Base-by-base conservation (phyloP, 2,113 vertebrate genomes). In the Ceratotherium simum region DNA sequence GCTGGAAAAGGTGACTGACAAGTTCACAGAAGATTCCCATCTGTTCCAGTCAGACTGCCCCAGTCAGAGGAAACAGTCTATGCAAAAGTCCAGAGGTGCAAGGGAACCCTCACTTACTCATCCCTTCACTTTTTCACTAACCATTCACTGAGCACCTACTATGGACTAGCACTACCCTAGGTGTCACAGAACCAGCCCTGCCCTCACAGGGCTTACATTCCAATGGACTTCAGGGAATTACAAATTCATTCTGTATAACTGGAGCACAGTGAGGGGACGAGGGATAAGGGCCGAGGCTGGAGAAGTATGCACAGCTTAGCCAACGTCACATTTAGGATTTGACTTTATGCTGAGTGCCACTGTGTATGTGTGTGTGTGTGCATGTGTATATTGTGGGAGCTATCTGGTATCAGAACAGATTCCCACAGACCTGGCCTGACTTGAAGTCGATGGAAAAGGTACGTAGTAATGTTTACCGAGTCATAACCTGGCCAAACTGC, bases 191-290 rank as follows among this genome's bases (percentile, higher is more conserved):
- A 23, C 8, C 0, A 29, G 31, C 12, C n/a, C 56, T 80, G 69
- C 33, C 90, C 51, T 85, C 60, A 9, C 31, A 27, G 12, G 33
- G 12, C 36, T 73, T 27, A 39, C 7, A 62, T 11, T 72, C 51
- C 73, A 82, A 8, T 25, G 39, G 21, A 10, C 54, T 75, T 86
- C 0, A 1, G 76, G 65, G 25, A 87, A 69, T 51, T 72, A 6
- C 23, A 70, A 62, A 58, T 72, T 36, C 33, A 67, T 78, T 70
- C 85, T 58, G 2, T 42, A 11, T 17, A 18, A 51, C 51, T 23
- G 17, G 48, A 79, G 23, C 25, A 23, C 11, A 25, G 54, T n/a
- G 2, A 5, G 12, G 10, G 9, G 0, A 11, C 0, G 3, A 89
- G 33, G n/a, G 42, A 33, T 75, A 54, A 51, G 27, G 81, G 14